phyloP scores from a whole-genome alignment of 2,888 invertebrate species.

The Metallyticus violacea region DNA sequence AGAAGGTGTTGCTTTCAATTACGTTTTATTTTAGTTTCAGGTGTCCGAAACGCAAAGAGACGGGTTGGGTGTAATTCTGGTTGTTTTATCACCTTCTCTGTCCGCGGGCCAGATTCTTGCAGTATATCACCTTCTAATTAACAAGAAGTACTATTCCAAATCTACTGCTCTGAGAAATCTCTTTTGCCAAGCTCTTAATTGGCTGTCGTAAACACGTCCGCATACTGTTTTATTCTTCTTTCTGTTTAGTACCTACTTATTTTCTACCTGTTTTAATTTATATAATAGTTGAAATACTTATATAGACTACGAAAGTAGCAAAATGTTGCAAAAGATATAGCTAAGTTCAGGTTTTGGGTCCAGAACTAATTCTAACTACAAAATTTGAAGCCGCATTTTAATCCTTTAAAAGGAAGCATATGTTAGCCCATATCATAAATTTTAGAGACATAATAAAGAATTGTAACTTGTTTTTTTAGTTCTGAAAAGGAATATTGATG shows the following conservation, averaged over 20 bases:
- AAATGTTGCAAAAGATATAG: neutral
- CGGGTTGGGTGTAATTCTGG: neutral
- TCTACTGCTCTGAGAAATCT: neutral
- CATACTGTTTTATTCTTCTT: neutral
- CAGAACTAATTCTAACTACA: neutral
- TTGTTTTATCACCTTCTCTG: neutral
- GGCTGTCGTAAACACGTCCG: neutral
- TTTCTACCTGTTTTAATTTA: neutral
- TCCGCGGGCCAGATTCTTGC: neutral
- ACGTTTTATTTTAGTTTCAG: neutral
- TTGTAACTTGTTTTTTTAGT: too few relatives aligned
- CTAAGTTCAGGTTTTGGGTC: neutral
- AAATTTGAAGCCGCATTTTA: too few relatives aligned
- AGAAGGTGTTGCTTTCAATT: neutral
- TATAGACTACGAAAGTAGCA: neutral
- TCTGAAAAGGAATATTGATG: too few relatives aligned
- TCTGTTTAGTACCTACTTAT: neutral
- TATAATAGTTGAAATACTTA: neutral
- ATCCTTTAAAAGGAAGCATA: too few relatives aligned
- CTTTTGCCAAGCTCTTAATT: neutral
- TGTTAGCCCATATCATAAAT: too few relatives aligned
- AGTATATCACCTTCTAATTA: neutral
- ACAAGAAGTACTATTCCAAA: neutral
- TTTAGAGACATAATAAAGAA: too few relatives aligned
- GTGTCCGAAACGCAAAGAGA: neutral